Percentiles rank a stretch among this genome's conserved stretches.
Conservation (phyloP, 2,888 invertebrate genomes). For the Chrysodeixis includens region DNA sequence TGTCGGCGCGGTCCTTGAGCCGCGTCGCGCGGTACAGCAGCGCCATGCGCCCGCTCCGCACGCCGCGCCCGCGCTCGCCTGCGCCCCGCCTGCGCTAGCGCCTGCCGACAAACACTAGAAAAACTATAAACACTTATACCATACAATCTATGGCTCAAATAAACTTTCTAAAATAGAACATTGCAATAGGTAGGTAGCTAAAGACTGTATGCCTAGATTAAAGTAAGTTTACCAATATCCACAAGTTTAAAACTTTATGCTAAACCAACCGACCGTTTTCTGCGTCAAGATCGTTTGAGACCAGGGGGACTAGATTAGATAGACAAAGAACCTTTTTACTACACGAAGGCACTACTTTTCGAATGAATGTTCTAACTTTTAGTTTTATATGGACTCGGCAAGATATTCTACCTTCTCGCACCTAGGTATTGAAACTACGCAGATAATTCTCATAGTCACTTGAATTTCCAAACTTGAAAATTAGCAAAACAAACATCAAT, state of each 20-base stretch:
- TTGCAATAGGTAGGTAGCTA: no score
- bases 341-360: not conserved
- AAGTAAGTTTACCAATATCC: not conserved
- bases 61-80: conserved; percentile 80
- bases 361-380: not conserved
- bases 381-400: not conserved
- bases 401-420: not conserved
- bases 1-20: conserved; percentile 94
- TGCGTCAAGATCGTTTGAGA: not conserved
- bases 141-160: not conserved
- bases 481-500: not conserved
- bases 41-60: conserved; percentile 91
- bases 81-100: conserved; percentile 80
- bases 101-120: conserved; percentile 59
- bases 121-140: conserved; percentile 19
- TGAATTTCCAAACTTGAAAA: not conserved
- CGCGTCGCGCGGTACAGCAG: conserved; percentile 94
- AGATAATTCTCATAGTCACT: not conserved
- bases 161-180: no score
- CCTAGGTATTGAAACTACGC: not conserved
- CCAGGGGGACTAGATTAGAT: not conserved
- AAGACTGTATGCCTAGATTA: not conserved
- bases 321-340: not conserved
- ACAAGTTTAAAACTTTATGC: not conserved
- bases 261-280: not conserved